phyloP scores from a whole-genome alignment of 2,888 invertebrate species.

The Agriopis aurantiaria region DNA sequence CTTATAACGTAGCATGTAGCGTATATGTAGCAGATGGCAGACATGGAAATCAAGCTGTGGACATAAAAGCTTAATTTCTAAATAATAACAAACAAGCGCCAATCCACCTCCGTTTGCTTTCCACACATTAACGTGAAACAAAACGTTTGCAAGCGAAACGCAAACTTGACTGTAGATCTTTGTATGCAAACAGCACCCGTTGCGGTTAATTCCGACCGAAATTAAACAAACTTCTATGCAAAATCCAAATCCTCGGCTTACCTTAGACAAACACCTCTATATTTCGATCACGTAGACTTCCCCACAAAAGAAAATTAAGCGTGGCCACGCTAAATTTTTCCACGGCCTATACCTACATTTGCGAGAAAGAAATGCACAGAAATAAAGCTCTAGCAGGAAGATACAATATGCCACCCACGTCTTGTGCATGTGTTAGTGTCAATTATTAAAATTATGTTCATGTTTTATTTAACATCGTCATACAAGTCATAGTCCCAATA shows the following conservation, averaged over 20 bases:
- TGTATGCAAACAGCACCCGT: constrained; percentile 42
- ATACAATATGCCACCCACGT: too few species aligned
- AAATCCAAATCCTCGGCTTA: constrained; percentile 37
- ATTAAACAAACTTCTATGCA: constrained; percentile 45
- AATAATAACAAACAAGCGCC: constrained; percentile 7
- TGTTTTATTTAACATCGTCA: too few species aligned
- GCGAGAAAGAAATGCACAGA: not conserved
- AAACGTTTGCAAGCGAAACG: constrained; percentile 19
- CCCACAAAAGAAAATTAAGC: constrained; percentile 75
- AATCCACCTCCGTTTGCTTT: constrained; percentile 4
- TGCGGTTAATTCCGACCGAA: constrained; percentile 43
- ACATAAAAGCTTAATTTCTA: constrained; percentile 1
- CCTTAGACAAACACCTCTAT: constrained; percentile 53
- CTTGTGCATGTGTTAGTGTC: too few species aligned
- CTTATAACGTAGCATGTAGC: not conserved
- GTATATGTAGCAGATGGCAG: not conserved
- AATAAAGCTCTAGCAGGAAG: not conserved
- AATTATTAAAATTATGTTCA: too few species aligned
- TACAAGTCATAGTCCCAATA: too few species aligned
- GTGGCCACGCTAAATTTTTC: constrained; percentile 68
- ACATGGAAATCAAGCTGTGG: not conserved
- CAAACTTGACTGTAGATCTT: constrained; percentile 29
- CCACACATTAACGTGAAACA: constrained; percentile 12
- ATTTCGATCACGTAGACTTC: constrained; percentile 68
- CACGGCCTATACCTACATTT: constrained; percentile 48